Evolutionary conservation across 2,888 invertebrate species (phyloP).

Genomic region (Aricia artaxerxes): DNA sequence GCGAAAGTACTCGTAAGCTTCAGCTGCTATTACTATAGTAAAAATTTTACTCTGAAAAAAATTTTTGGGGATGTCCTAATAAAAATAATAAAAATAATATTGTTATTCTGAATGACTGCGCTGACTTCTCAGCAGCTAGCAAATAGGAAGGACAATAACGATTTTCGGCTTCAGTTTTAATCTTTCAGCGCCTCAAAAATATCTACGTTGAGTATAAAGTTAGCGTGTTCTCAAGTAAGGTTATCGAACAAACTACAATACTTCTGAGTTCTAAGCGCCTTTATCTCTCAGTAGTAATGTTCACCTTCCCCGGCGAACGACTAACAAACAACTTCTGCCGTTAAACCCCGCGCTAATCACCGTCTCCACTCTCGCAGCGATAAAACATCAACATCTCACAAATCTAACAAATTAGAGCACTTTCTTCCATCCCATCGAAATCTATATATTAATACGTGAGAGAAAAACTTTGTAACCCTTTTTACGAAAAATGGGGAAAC

Average conservation of each 20-base stretch:
- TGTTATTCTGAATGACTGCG: background rate
- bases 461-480: too few relatives aligned
- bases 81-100: too few relatives aligned
- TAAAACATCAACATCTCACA: constrained; percentile 3
- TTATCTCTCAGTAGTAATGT: background rate
- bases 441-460: too few relatives aligned
- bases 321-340: constrained; percentile 13
- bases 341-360: constrained; percentile 21
- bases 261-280: background rate
- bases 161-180: background rate
- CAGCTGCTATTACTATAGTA: background rate
- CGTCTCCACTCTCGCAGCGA: background rate
- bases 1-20: background rate
- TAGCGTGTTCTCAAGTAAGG: background rate
- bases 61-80: too few relatives aligned
- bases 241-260: background rate
- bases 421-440: background rate
- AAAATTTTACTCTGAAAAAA: background rate
- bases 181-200: background rate
- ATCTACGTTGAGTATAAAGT: background rate
- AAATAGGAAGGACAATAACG: background rate
- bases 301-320: background rate
- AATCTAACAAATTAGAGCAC: background rate
- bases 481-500: too few relatives aligned
- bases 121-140: background rate